Base-by-base conservation (phyloP, 2,113 vertebrate genomes). In the Halichoeres trimaculatus region DNA sequence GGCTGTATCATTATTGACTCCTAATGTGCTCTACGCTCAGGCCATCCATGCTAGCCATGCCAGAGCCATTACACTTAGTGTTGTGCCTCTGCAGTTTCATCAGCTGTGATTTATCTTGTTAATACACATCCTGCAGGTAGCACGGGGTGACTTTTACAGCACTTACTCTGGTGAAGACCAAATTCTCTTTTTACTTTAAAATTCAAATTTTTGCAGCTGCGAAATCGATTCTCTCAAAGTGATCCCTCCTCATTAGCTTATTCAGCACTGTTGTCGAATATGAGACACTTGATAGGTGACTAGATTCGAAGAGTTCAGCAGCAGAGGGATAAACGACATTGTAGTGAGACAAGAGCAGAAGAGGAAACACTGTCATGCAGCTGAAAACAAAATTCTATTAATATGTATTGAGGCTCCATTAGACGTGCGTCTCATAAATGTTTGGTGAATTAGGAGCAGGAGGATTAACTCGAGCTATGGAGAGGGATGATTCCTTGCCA, bases 1-100 rank as follows among this genome's bases (percentile, higher is more conserved):
- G 30, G 50, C 83, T 90, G 83, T 81, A 89, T 91, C 91, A 87
- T 88, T 89, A 90, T 91, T 73, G 89, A 90, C 87, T 74, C 38
- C 69, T 75, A 79, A 83, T 73, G 73, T 76, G 86, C n/a, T 70
- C 61, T 34, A 38, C 45, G 43, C 22, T 45, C 43, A 36, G 76
- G 68, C 47, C 58, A 75, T 79, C 70, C 70, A 56, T 65, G 76
- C 74, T 70, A 20, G 70, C 72, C 40, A 83, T 64, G 70, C 67
- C 83, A 79, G 69, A 36, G 48, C 79, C 74, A 83, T 85, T 87
- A 87, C 56, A 63, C 52, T 64, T 36, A n/a, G 61, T 64, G 40
- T 69, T 79, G 70, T 36, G 40, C 58, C 58, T 62, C 52, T 41
- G 68, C 86, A 70, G 45, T 85, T 87, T 80, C 80, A 85, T 76